phyloP scores from a whole-genome alignment of 2,113 vertebrate genomes.

The Chinchilla lanigera region DNA sequence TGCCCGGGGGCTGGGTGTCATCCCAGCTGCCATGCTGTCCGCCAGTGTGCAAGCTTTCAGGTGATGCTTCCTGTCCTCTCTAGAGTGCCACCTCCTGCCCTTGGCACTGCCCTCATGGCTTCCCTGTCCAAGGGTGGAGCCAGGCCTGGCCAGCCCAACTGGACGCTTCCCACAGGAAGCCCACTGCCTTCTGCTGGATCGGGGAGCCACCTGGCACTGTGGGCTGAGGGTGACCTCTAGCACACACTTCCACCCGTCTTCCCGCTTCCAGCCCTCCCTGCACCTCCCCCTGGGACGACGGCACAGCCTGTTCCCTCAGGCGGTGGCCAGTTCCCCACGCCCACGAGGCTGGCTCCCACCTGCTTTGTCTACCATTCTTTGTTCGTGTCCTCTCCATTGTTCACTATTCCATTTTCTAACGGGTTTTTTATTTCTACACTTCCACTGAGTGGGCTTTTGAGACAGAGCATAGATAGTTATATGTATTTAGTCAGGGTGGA shows the following conservation, averaged over 20 bases:
- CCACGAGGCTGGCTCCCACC: no score
- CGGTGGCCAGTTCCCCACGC: not conserved
- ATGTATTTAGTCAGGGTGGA: not conserved
- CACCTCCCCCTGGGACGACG: not conserved
- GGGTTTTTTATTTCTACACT: not conserved
- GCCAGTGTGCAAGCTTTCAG: not conserved
- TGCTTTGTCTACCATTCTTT: not conserved
- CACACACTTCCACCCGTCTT: not conserved
- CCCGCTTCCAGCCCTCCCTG: not conserved
- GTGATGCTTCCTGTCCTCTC: not conserved
- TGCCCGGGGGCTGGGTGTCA: no score
- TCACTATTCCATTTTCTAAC: not conserved
- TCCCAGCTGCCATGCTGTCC: not conserved
- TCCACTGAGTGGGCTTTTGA: not conserved
- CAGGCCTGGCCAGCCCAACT: not conserved
- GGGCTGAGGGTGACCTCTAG: not conserved
- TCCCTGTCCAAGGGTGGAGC: not conserved
- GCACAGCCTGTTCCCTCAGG: not conserved
- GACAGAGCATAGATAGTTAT: not conserved
- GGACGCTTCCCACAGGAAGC: not conserved
- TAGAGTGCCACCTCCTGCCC: not conserved
- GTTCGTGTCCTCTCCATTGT: not conserved
- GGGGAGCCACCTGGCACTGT: no score
- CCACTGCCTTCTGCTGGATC: not conserved
- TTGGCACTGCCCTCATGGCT: not conserved